Conservation (phyloP, 2,888 invertebrate species). For the Hesperia comma region DNA sequence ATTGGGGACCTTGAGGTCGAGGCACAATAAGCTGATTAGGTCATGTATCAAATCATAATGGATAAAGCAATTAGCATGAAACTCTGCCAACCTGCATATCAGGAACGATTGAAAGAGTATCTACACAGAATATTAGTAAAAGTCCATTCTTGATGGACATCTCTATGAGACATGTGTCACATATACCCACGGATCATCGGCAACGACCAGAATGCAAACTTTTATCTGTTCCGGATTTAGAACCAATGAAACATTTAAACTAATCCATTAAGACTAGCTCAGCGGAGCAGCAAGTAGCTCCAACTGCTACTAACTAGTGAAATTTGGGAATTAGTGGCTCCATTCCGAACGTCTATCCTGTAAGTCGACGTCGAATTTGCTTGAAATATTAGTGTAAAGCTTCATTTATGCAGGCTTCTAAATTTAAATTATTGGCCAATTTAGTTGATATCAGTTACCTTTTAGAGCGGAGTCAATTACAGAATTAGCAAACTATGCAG, state of each 20-base stretch:
- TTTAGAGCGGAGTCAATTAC: not conserved
- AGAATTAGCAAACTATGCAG: too few relatives aligned
- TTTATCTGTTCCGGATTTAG: conserved; percentile 17
- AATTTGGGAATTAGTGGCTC: conserved; percentile 32
- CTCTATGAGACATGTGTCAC: not conserved
- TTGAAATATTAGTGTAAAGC: conserved; percentile 22
- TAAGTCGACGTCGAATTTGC: conserved; percentile 31
- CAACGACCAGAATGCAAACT: conserved; percentile 14
- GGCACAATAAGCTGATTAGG: too few relatives aligned
- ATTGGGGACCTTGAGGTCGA: too few relatives aligned
- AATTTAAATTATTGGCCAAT: conserved; percentile 8
- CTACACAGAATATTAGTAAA: too few relatives aligned
- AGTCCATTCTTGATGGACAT: too few relatives aligned
- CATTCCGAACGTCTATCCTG: conserved; percentile 24
- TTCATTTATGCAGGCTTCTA: not conserved
- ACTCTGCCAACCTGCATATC: too few relatives aligned
- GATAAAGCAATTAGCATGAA: too few relatives aligned
- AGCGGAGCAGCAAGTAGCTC: conserved; percentile 26
- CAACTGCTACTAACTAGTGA: conserved; percentile 34
- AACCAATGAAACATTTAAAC: conserved; percentile 22
- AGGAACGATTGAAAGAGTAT: too few relatives aligned
- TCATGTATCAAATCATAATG: too few relatives aligned
- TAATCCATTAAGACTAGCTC: conserved; percentile 32
- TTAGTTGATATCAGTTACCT: not conserved
- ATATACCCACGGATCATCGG: conserved; percentile 7